Base-by-base conservation (phyloP, 2,113 vertebrate species). In the Jaculus jaculus region DNA sequence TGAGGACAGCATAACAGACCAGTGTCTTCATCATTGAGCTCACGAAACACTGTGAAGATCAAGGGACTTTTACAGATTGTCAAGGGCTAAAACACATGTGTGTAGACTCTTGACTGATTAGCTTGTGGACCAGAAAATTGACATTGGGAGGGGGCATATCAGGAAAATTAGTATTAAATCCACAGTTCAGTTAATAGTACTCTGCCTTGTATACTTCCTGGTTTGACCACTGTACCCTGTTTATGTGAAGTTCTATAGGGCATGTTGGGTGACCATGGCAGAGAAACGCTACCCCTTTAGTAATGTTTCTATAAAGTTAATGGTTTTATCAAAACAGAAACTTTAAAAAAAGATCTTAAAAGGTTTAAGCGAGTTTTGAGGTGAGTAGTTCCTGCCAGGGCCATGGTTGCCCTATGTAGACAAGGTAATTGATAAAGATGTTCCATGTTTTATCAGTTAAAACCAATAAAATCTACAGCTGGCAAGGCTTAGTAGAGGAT, bases 391-490 rank as follows among this genome's bases (percentile, higher is more conserved):
- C 18, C 23, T 47, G 7, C 15, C 63, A 61, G 58, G 30, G 32
- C 23, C 13, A 24, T n/a, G 42, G 13, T n/a, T 65, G 18, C 30
- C n/a, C 20, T 4, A 1, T 9, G 32, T 71, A 60, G 37, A 13
- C 37, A 39, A 24, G 66, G 47, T 77, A 54, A 54, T 54, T 7
- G 13, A 16, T 58, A 51, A 58, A 63, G 30, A 24, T 1, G 54
- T 86, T 88, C 73, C 91, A 30, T 83, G 73, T n/a, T 37, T 91
- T 84, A 24, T 63, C 28, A 72, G 66, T 77, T 71, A 24, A 91
- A 54, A 84, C 73, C 10, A 60, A 42, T 8, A 78, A 75, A 71
- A 21, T 75, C 34, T 47, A 5, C 11, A 83, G 63, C 66, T 71
- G 80, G 47, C 8, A n/a, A 42, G 15, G 2, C 87, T 89, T 60